Evolutionary conservation across 2,797 vertebrate species (phyloP).

Genomic region (Manis pentadactyla): DNA sequence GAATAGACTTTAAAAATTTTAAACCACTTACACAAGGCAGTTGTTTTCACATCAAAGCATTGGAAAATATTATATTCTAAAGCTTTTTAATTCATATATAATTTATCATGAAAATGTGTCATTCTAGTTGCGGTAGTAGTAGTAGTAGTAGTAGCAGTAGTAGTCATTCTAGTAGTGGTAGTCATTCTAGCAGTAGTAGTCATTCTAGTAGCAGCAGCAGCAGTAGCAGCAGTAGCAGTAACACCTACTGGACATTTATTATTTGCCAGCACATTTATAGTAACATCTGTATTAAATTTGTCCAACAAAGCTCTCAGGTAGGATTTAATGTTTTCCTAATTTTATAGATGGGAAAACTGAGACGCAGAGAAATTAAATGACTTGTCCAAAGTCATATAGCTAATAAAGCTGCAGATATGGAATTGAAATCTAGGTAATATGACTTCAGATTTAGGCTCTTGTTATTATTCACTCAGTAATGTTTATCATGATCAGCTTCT

Average conservation of each 20-base stretch:
- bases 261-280: not conserved
- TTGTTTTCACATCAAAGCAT: slow-evolving; percentile 19
- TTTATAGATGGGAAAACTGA: slow-evolving; percentile 17
- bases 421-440: not conserved
- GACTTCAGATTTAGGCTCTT: not conserved
- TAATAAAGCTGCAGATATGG: not conserved
- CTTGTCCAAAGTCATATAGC: not conserved
- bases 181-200: no score
- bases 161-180: not conserved
- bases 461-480: not conserved
- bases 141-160: not conserved
- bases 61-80: not conserved
- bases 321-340: slow-evolving; percentile 9
- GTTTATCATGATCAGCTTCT: not conserved
- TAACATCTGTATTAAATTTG: not conserved
- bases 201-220: not conserved
- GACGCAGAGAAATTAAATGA: slow-evolving; percentile 43
- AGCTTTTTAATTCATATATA: not conserved
- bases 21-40: not conserved
- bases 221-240: not conserved
- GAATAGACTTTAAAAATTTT: not conserved
- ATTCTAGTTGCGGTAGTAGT: not conserved
- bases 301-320: not conserved
- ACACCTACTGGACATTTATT: not conserved
- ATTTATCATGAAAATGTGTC: not conserved